These are phyloP conservation scores for Muscina levida DNA, from an alignment of 2,888 invertebrate species.

Conservation along the genomic window DNA sequence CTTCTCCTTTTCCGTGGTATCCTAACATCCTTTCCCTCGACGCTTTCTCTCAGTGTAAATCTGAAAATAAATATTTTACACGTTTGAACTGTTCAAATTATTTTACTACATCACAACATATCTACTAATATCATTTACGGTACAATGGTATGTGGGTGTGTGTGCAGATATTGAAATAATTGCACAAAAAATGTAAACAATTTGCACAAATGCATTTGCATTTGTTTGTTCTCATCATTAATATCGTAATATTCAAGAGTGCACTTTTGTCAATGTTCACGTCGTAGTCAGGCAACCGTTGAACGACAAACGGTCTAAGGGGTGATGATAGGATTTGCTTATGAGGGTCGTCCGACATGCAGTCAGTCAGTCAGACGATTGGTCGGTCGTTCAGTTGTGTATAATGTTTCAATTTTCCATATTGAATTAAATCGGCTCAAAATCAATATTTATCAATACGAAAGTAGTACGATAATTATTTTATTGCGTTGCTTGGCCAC, in stretches of 20 bases:
- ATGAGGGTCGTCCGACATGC: background rate
- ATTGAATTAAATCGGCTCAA: constrained; percentile 44
- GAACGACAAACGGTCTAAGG: too few species aligned
- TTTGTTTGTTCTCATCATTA: constrained; percentile 11
- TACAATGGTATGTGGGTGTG: background rate
- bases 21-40: too few species aligned
- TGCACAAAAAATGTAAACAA: constrained; percentile 6
- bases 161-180: background rate
- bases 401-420: constrained; percentile 14
- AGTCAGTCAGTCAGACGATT: background rate
- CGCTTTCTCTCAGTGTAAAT: too few species aligned
- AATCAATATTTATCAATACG: constrained; percentile 35
- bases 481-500: background rate
- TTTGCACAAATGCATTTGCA: constrained; percentile 16
- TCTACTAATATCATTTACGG: background rate
- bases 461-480: background rate
- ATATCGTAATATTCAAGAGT: background rate
- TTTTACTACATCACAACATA: too few species aligned
- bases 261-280: background rate
- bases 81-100: background rate
- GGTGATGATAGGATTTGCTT: background rate
- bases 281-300: background rate
- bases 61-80: too few species aligned
- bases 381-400: background rate
- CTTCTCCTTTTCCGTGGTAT: too few species aligned